Base-by-base conservation (phyloP, 2,888 invertebrate species). In the Coenonympha arcania region DNA sequence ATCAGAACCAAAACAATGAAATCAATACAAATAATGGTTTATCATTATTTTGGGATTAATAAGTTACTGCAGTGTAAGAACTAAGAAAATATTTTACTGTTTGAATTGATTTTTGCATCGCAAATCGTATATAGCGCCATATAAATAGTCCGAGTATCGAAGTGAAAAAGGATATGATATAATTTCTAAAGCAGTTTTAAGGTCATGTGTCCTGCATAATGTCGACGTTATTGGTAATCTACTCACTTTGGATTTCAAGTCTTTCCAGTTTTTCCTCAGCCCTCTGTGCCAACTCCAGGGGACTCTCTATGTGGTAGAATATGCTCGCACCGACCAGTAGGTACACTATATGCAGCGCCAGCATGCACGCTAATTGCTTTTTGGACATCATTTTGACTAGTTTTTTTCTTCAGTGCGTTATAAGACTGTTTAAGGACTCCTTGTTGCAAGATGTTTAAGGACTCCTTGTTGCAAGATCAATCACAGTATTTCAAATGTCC, bases 241-340 rank as follows among this genome's bases (percentile, higher is more conserved):
- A 87, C 89, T 89, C 86, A 93, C 93, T 90, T 82, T 91, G 89
- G 66, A 93, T 92, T 76, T 89, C 89, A 63, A 88, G 87, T 66
- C 91, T 88, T 75, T 91, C 90, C 60, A 86, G 76, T 62, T 88
- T 87, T 49, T 90, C 89, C 60, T 88, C 80, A 44, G 79, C 81
- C 41, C 90, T 87, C 57, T 88, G 85, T 55, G 88, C 80, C 42
- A 88, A 76, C 78, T 95, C 95, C 64, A 92, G 77, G 24, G 88
- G 89, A 65, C 91, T 90, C 81, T 95, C 95, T 62, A 95, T 91
- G 68, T 91, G 90, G 80, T 93, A 93, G 76, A 95, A 95, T 62
- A 95, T 92, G 56, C 90, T 91, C n/a, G 95, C 95, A 6, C 95
- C 95, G 52, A 95, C 88, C 64, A 94, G 81, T 59, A 94, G 80